Percentiles rank a stretch among this genome's conserved stretches.
Evolutionary conservation across 2,888 invertebrate genomes (phyloP).

Genomic region (Troilus luridus): DNA sequence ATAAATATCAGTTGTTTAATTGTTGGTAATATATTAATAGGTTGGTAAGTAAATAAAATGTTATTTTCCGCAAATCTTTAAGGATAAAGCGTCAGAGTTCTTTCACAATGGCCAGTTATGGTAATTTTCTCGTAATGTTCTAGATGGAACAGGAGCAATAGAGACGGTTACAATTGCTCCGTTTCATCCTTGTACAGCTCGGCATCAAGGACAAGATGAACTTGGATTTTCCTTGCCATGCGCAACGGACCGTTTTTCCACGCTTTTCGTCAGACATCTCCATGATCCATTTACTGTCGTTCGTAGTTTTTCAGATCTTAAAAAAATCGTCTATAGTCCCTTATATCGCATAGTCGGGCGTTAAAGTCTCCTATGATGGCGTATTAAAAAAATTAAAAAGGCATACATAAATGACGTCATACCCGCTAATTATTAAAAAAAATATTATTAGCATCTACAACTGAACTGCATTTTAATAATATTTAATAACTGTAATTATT

Average conservation of each 20-base stretch:
- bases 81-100: no score
- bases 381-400: neutral
- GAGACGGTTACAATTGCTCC: neutral
- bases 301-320: neutral
- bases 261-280: conserved; percentile 50
- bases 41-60: neutral
- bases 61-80: no score
- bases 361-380: neutral
- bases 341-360: neutral
- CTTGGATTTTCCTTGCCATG: conserved; percentile 53
- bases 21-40: neutral
- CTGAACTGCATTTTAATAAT: neutral
- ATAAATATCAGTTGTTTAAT: no score
- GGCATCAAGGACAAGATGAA: conserved; percentile 12
- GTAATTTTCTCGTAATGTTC: neutral
- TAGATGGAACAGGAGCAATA: neutral
- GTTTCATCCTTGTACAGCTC: conserved; percentile 31
- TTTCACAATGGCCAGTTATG: neutral
- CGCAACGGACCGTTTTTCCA: conserved; percentile 54
- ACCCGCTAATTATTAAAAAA: neutral
- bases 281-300: conserved; percentile 47
- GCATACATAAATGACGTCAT: neutral
- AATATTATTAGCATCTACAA: neutral
- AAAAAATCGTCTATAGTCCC: neutral
- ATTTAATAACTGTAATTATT: no score